Base-by-base conservation (phyloP, 1,140 invertebrate genomes). In the Brachionus manjavacas region DNA sequence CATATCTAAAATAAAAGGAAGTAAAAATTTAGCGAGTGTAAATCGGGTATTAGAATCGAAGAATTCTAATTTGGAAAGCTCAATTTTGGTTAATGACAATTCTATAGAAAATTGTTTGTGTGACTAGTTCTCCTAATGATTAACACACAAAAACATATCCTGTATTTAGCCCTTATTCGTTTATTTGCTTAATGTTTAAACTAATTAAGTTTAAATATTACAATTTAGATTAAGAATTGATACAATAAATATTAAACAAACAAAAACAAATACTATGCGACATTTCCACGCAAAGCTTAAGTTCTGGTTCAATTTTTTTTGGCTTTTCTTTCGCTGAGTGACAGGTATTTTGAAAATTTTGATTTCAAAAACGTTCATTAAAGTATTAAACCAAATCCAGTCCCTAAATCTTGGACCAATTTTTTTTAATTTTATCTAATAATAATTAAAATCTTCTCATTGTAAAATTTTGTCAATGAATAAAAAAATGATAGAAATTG, bases 91-190 rank as follows among this genome's bases (percentile, higher is more conserved):
- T 72, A 72, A 16, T 39, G 68, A 39, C 39, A 39, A 16, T 16
- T 72, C 3, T 46, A 16, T 72, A n/a, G 14, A 16, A 31, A 39
- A 41, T 16, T 43, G 16, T n/a, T 41, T 41, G 52, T 60, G 52
- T 9, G 52, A 23, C 52, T 9, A 60, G 16, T 20, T 72, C 14
- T 41, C 7, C 41, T 72, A 72, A 72, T 72, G 28, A 72, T 72
- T 72, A 72, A 20, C 68, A 72, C 68, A 72, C 68, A 72, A 72
- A 41, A 72, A 72, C 68, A 72, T 41, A 72, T 72, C 68, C 68
- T 72, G 68, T 72, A 46, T 72, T 72, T 72, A 72, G 35, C 68
- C 68, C 68, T n/a, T 72, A 31, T 68, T 68, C 14, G 12, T 68
- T 16, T 68, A 39, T 68, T 68, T 68, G 66, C 31, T 68, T 68